These are phyloP conservation scores for Anser brachyrhynchus DNA, from an alignment of 2,113 vertebrate genomes.

Conservation along the genomic window DNA sequence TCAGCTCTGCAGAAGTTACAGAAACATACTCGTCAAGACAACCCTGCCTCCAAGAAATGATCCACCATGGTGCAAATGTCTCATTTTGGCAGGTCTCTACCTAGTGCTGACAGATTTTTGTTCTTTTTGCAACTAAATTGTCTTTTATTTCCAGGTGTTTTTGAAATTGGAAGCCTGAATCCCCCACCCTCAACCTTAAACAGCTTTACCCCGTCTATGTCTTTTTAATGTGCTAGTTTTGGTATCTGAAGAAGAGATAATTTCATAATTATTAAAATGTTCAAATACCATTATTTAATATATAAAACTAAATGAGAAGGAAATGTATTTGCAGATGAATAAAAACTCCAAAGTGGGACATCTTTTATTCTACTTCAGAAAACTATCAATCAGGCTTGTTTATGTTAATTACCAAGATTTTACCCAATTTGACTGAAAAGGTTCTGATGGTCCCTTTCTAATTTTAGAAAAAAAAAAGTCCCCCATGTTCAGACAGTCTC, in stretches of 20 bases:
- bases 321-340: background rate
- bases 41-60: background rate
- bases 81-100: background rate
- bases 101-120: background rate
- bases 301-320: background rate
- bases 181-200: background rate
- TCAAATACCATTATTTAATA: background rate
- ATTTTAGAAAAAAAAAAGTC: background rate
- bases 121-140: background rate
- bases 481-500: background rate
- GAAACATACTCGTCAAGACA: background rate
- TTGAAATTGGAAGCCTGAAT: background rate
- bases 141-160: background rate
- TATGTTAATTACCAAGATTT: background rate
- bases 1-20: background rate
- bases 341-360: background rate
- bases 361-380: background rate
- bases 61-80: rapidly evolving
- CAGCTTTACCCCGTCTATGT: background rate
- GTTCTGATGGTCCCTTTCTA: background rate
- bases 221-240: background rate
- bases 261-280: background rate
- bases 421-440: background rate
- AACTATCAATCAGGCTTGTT: background rate
- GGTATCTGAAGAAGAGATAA: background rate